Percentiles rank a stretch among this genome's conserved stretches.
Conservation (phyloP, 2,113 vertebrate genomes). For the Gila orcuttii region DNA sequence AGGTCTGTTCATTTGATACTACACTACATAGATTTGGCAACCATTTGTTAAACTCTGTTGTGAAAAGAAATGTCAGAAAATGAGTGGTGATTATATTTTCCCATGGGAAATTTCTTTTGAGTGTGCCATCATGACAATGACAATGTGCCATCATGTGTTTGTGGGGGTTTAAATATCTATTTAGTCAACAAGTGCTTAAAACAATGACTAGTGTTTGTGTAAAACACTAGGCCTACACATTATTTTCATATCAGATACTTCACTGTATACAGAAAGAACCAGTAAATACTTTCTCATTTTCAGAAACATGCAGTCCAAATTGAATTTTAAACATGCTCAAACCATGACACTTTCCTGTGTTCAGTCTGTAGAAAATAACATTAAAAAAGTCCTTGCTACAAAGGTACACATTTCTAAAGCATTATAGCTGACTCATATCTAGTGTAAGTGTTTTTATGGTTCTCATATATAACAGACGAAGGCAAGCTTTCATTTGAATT, state of each 20-base stretch:
- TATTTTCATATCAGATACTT: not conserved
- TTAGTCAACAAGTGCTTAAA: conserved; percentile 4
- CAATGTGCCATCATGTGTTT: not conserved
- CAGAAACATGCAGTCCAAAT: not conserved
- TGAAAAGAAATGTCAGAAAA: not conserved
- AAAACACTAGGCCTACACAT: conserved; percentile 1
- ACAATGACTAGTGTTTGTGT: not conserved
- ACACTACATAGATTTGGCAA: not conserved
- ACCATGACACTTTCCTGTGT: not conserved
- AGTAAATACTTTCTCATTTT: not conserved
- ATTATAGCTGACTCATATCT: not conserved
- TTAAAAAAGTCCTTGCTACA: not conserved
- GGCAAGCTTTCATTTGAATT: not conserved
- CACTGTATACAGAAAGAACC: not conserved
- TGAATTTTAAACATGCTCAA: not conserved
- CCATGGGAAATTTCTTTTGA: not conserved
- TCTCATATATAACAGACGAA: not conserved
- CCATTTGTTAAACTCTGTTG: not conserved
- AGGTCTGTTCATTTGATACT: not conserved
- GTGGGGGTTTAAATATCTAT: not conserved
- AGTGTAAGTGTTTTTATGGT: not conserved
- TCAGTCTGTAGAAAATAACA: not conserved
- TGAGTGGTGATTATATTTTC: not conserved
- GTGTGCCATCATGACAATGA: not conserved
- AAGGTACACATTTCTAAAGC: not conserved